phyloP scores from a whole-genome alignment of 2,113 vertebrate genomes.

The Cepphus grylle region DNA sequence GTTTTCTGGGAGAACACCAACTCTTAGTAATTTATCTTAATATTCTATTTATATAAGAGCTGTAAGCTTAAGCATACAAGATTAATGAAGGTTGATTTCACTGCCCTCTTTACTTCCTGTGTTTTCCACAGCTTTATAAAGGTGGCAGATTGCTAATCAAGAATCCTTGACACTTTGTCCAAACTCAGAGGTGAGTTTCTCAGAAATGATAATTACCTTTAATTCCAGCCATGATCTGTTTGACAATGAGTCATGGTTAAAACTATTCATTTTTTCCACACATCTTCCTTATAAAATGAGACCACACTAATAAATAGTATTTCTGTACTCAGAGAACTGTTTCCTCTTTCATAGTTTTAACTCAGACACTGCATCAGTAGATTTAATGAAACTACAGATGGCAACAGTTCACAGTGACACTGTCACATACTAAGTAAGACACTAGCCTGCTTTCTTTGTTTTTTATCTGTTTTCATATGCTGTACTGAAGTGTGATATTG shows the following conservation, averaged over 20 bases:
- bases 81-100: constrained; percentile 27
- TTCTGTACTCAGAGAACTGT: not conserved
- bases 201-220: not conserved
- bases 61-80: constrained; percentile 1
- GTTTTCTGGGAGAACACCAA: not conserved
- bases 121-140: not conserved
- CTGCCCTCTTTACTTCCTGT: not conserved
- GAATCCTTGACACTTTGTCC: not conserved
- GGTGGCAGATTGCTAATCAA: not conserved
- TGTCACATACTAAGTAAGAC: not conserved
- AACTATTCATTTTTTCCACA: not conserved
- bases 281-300: not conserved
- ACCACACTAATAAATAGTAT: not conserved
- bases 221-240: not conserved
- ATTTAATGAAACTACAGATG: not conserved
- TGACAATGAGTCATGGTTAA: not conserved
- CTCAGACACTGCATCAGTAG: not conserved
- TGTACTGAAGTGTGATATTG: not conserved
- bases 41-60: not conserved
- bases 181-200: not conserved
- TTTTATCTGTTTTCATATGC: not conserved
- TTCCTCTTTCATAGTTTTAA: not conserved
- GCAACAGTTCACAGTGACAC: not conserved
- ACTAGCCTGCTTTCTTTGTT: not conserved
- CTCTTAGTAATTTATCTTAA: constrained; percentile 38